Conservation (phyloP, 1,140 invertebrate genomes). For the Melanaphis sacchari region DNA sequence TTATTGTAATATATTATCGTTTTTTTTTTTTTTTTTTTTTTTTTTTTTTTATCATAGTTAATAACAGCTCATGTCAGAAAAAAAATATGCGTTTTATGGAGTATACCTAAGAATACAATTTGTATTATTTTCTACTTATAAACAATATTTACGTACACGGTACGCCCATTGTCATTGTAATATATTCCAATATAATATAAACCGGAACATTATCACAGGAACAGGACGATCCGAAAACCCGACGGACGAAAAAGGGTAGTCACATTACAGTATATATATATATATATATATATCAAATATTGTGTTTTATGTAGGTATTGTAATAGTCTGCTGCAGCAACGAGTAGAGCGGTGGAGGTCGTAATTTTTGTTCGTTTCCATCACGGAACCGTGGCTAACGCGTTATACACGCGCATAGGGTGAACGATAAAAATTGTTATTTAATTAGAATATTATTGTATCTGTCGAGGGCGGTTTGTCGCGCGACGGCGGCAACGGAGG, state of each 20-base stretch:
- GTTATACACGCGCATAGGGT: background rate
- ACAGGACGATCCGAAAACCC: background rate
- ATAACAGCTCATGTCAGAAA: too few species aligned
- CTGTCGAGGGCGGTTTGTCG: slow-evolving; percentile 43
- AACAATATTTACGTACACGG: too few species aligned
- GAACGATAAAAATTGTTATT: slow-evolving; percentile 49
- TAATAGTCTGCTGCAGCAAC: background rate
- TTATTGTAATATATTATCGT: too few species aligned
- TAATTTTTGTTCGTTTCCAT: slow-evolving; percentile 32
- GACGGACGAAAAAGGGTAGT: background rate
- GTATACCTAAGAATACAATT: too few species aligned
- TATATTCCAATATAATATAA: background rate
- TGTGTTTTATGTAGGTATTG: background rate
- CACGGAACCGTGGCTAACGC: slow-evolving; percentile 27
- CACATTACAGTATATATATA: too few species aligned
- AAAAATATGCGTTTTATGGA: too few species aligned
- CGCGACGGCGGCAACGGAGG: background rate
- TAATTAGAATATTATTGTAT: slow-evolving; percentile 56
- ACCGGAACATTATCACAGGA: background rate
- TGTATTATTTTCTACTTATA: too few species aligned
- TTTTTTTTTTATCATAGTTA: too few species aligned
- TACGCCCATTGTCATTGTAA: too few species aligned
- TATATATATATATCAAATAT: background rate
- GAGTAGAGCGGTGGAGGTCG: background rate
- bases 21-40: too few species aligned